Base-by-base conservation (phyloP, 2,888 invertebrate genomes). In the Pyrrhia umbra region DNA sequence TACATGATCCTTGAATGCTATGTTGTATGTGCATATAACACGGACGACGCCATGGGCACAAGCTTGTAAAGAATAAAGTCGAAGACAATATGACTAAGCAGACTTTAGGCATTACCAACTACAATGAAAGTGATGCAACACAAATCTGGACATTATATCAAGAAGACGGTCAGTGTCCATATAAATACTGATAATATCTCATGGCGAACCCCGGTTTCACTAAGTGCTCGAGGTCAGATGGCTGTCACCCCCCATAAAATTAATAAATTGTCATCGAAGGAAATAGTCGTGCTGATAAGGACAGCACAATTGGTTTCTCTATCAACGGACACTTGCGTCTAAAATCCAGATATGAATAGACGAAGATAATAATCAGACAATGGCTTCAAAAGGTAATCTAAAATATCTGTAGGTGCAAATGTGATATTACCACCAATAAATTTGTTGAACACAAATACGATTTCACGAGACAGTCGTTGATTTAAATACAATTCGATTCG, bases 401-500 rank as follows among this genome's bases (percentile, higher is more conserved):
- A 71, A 73, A 70, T 66, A 70, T 65, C 64, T 23, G 42, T 58
- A 77, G 69, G 67, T 74, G 70, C 58, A 77, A 66, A 71, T 69
- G 68, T 73, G 60, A 70, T 70, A 68, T 37, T 20, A 77, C 67
- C 40, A 75, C 66, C 63, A 80, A 78, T 80, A 82, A 81, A 84
- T 84, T 84, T 79, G 80, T 69, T 56, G 55, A 69, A 73, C 71
- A 73, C 67, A 80, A 75, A 72, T 78, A 84, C 69, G 65, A 75
- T 74, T 80, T 70, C 77, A 61, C 59, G 45, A 75, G 69, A 71
- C 79, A 61, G 68, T 64, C 59, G 67, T 57, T 82, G 77, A 85
- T 86, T 85, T 83, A 80, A 83, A 85, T 81, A 83, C 80, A 80
- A 81, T 81, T 56, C 60, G 61, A 72, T 39, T 81, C 68, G 69